Evolutionary conservation across 2,888 invertebrate genomes (phyloP), one percentile per base, ranked within the genome.

Genomic region (Parnassius apollo): DNA sequence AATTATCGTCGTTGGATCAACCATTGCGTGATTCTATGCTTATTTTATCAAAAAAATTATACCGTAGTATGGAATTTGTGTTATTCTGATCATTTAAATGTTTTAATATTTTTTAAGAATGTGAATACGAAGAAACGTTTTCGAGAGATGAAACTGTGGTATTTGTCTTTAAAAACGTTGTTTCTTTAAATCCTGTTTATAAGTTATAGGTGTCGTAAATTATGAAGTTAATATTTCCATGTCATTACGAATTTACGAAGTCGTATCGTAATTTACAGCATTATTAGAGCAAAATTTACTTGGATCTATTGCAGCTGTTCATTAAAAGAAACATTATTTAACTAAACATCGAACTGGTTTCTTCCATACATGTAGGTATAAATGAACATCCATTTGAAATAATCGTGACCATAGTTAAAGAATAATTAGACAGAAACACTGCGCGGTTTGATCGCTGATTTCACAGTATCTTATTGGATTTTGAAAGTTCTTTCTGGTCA

Each of bases 381-480:
- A 46, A 74, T 65, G 65, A 61, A 59, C 70, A 71, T 75, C 70
- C 69, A 70, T 79, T 81, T 77, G 71, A 81, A 81, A 82, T 78
- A 85, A 78, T 88, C 88, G 90, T 89, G 89, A 88, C 82, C 72
- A 70, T 75, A 71, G 74, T 74, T 81, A 75, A 77, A 77, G 77
- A 85, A 85, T 90, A 89, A 88, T 90, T 90, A 89, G 86, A 75
- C 70, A 78, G 78, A 80, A 81, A 77, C 76, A 75, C 75, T 69
- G 76, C 76, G 72, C 75, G 76, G 25, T 64, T 75, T 71, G 74
- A 76, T 80, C 78, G 80, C 76, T 75, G 81, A 86, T 88, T 87
- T 87, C 86, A 85, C 80, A 84, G 85, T 82, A 81, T 85, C 83
- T 83, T 83, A 83, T 83, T 82, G 80, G 80, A 79, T 85, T 88